Conservation (phyloP, 2,797 vertebrate genomes). For the Gymnoscopelus braueri region DNA sequence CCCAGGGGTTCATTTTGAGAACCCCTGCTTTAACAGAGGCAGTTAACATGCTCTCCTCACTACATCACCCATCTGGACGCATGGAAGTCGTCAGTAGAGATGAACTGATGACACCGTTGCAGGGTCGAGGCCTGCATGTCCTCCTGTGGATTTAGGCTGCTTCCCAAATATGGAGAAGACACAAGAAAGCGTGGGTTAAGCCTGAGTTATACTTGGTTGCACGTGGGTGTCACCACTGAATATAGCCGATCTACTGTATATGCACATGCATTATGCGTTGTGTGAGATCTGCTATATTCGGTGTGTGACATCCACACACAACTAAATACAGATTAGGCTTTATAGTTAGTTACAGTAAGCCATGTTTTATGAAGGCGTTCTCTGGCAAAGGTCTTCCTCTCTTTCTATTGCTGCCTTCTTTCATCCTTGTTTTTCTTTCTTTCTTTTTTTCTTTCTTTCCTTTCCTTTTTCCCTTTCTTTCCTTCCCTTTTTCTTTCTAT, state of each 20-base stretch:
- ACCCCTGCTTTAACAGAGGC: constrained; percentile 12
- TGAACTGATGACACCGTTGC: constrained; percentile 16
- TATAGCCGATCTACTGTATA: too few relatives aligned
- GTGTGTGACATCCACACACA: too few relatives aligned
- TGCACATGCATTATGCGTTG: too few relatives aligned
- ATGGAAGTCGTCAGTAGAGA: constrained; percentile 32
- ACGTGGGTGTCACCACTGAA: too few relatives aligned
- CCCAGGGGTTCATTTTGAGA: too few relatives aligned
- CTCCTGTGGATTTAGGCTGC: constrained; percentile 25
- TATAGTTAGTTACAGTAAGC: not conserved
- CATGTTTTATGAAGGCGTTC: constrained; percentile 36
- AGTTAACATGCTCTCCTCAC: constrained; percentile 21
- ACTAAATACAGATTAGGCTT: too few relatives aligned
- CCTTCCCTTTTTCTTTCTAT: constrained; percentile 14
- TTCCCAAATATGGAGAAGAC: constrained; percentile 31
- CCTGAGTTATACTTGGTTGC: too few relatives aligned
- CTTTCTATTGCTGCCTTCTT: constrained; percentile 8
- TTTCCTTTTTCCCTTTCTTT: not conserved
- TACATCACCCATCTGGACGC: constrained; percentile 27
- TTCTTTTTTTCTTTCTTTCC: constrained; percentile 8
- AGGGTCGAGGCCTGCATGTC: constrained; percentile 14
- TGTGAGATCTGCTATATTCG: too few relatives aligned
- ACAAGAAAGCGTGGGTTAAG: constrained; percentile 9
- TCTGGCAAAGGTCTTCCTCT: constrained; percentile 6
- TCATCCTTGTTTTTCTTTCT: constrained; percentile 20